These are phyloP conservation scores for Leptinotarsa juncta DNA, from an alignment of 2,888 invertebrate genomes.

Conservation along the genomic window DNA sequence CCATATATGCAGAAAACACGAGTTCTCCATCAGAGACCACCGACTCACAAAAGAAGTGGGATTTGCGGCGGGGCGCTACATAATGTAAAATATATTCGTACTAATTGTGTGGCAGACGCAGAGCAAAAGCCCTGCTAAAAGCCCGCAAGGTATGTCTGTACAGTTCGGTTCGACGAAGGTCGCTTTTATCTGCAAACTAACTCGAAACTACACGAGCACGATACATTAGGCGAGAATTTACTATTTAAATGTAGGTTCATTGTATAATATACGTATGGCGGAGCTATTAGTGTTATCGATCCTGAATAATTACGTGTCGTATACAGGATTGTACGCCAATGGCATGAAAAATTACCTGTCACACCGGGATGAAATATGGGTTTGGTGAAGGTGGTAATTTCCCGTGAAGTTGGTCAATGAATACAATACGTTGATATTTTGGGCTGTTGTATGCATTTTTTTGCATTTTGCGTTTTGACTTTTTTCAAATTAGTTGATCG, in stretches of 20 bases:
- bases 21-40: constrained; percentile 56
- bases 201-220: constrained; percentile 18
- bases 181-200: constrained; percentile 32
- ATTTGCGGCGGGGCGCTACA: constrained; percentile 44
- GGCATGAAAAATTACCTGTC: constrained; percentile 19
- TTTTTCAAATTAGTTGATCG: too few species aligned
- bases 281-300: constrained; percentile 25
- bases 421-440: not conserved
- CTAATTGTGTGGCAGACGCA: constrained; percentile 37
- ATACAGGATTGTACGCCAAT: constrained; percentile 16
- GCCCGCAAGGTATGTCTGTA: constrained; percentile 28
- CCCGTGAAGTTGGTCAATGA: constrained; percentile 14
- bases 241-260: constrained; percentile 22
- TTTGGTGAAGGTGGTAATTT: constrained; percentile 9
- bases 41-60: constrained; percentile 47
- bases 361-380: constrained; percentile 18
- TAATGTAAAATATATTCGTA: constrained; percentile 51
- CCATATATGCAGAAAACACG: constrained; percentile 56
- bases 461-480: not conserved
- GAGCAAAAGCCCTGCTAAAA: constrained; percentile 12
- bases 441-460: not conserved
- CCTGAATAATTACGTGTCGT: constrained; percentile 22
- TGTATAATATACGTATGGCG: constrained; percentile 20
- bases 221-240: constrained; percentile 22
- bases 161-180: constrained; percentile 24